Evolutionary conservation across 2,113 vertebrate genomes (phyloP).

Genomic region (Philantomba maxwellii): DNA sequence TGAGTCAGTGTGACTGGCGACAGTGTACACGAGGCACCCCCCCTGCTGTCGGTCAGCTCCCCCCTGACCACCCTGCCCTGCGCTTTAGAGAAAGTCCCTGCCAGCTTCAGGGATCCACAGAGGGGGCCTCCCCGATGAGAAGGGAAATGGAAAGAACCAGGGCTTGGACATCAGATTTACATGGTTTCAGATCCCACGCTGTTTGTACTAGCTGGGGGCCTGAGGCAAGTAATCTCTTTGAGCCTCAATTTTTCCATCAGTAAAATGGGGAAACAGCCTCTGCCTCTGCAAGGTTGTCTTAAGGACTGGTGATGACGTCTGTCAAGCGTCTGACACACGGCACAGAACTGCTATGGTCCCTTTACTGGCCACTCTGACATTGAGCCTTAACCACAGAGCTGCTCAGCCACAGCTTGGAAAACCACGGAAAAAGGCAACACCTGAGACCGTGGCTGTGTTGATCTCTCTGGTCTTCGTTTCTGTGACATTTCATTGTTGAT

Average conservation of each 20-base stretch:
- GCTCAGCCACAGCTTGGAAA: neutral
- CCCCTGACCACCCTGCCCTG: neutral
- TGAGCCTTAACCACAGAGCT: neutral
- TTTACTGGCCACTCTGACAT: neutral
- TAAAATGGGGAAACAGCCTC: neutral
- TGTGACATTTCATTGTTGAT: neutral
- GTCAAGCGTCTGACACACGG: neutral
- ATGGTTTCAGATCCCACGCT: neutral
- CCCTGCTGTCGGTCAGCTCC: neutral
- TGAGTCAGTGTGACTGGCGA: slow-evolving; percentile 38
- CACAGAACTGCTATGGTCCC: neutral
- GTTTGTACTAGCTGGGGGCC: neutral
- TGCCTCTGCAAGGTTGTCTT: neutral
- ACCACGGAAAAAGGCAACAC: neutral
- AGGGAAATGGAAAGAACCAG: neutral
- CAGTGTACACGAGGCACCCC: neutral
- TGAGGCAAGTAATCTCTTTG: neutral
- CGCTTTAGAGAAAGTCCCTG: neutral
- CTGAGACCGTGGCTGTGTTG: neutral
- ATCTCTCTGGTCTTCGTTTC: neutral
- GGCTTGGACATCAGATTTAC: neutral
- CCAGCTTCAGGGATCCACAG: neutral
- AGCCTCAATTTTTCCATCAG: neutral
- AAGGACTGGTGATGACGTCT: neutral
- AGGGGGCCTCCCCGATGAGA: neutral